Conservation (phyloP, 2,888 invertebrate genomes). For the Neoaliturus tenellus region DNA sequence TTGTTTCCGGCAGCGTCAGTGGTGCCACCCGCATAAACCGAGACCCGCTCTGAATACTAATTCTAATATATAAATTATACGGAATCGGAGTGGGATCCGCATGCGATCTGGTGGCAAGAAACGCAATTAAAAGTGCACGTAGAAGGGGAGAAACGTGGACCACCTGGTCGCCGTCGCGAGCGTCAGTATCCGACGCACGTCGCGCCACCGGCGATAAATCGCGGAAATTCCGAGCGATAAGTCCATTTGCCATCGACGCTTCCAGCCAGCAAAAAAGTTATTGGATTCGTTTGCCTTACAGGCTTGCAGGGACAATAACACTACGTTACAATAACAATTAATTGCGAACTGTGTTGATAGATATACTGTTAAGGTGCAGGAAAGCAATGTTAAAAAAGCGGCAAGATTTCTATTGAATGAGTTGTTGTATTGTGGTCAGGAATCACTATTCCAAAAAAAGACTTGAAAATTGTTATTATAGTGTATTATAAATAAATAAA, state of each 20-base stretch:
- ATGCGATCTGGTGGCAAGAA: neutral
- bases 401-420: too few relatives aligned
- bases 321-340: too few relatives aligned
- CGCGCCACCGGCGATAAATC: neutral
- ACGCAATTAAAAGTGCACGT: neutral
- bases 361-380: too few relatives aligned
- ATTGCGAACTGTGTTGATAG: too few relatives aligned
- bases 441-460: too few relatives aligned
- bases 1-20: conserved; percentile 29
- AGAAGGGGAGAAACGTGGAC: neutral
- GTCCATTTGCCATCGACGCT: neutral
- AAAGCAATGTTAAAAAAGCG: too few relatives aligned
- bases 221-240: neutral
- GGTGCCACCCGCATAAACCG: conserved; percentile 14
- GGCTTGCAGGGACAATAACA: neutral
- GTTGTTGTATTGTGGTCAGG: too few relatives aligned
- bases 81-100: neutral
- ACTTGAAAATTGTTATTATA: too few relatives aligned
- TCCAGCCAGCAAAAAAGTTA: neutral
- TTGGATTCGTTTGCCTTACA: neutral
- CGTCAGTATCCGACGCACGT: neutral
- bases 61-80: neutral
- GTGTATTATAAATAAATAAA: too few relatives aligned
- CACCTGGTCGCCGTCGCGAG: neutral
- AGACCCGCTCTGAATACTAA: conserved; percentile 13